Conservation (phyloP, 2,797 vertebrate species). For the Buceros bicornis region DNA sequence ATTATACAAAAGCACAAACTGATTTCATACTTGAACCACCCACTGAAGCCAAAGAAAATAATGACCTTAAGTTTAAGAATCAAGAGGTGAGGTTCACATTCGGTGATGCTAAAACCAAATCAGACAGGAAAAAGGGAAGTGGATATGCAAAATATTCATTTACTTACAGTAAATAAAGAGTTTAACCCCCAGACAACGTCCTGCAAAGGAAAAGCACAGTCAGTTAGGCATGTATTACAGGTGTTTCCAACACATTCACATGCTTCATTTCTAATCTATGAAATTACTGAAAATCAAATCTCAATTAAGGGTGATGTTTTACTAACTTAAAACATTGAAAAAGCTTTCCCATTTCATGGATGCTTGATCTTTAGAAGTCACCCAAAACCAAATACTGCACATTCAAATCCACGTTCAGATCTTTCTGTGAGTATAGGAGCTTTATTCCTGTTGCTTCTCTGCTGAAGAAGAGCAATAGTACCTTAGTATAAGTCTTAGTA, state of each 20-base stretch:
- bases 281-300: not conserved
- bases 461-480: not conserved
- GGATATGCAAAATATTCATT: not conserved
- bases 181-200: slow-evolving; percentile 99
- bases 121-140: not conserved
- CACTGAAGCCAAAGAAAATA: not conserved
- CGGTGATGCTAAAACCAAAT: not conserved
- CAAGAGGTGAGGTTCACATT: not conserved
- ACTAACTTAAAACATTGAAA: not conserved
- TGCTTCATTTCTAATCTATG: not conserved
- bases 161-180: slow-evolving; percentile 98
- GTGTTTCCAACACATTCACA: not conserved
- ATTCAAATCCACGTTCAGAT: not conserved
- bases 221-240: not conserved
- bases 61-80: not conserved
- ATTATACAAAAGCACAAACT: not conserved
- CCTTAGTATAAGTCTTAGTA: not conserved
- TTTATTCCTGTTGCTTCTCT: not conserved
- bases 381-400: not conserved
- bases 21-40: not conserved
- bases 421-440: not conserved
- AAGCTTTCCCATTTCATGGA: not conserved
- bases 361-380: not conserved
- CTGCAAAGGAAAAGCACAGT: slow-evolving; percentile 79
- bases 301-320: not conserved